Evolutionary conservation across 2,797 vertebrate species (phyloP), one percentile per base, ranked within the genome.

Genomic region (Centroberyx gerrardi): DNA sequence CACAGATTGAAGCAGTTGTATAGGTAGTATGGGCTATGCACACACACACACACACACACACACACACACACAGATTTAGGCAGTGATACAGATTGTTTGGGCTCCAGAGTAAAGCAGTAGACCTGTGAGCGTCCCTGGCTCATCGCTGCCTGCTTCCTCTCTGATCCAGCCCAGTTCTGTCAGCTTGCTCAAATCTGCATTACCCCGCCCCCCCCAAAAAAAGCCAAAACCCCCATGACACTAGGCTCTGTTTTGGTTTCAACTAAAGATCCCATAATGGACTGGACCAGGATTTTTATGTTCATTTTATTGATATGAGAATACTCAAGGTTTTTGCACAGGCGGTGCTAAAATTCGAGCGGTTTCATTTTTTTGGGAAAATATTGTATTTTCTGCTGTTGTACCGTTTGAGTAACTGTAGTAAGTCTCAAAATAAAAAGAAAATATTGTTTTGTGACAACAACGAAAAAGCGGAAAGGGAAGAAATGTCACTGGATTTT

Each of bases 61-160:
- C 38, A 36, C 53, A 66, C 52, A 55, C 49, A 56, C 63, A 61
- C 38, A 62, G 27, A 46, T 63, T 74, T 31, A 73, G 51, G 59
- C 38, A 56, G 59, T 61, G 64, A 61, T 48, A 55, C 44, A 59
- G 60, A 71, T 27, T 62, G 22, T 68, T 63, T 63, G 62, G 54
- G 72, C 72, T 79, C 80, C 73, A 54, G 89, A 94, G 90, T 82
- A 87, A 86, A 90, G 93, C 89, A 93, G 93, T 94, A 95, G 94
- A 96, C 94, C 93, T 93, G 77, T 93, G 95, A 92, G 83, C 80
- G 68, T 78, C 70, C 54, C 60, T 81, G 75, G 62, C 85, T 85
- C 93, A 81, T 86, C 80, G 91, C 93, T 95, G 95, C 95, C 95
- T 96, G 88, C 94, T 96, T 93, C 93, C 92, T 93, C 94, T 93